Evolutionary conservation across 30 jellyfish, hydroid and myxozoan genomes (phyloP).

Genomic region (Pelagia noctiluca): DNA sequence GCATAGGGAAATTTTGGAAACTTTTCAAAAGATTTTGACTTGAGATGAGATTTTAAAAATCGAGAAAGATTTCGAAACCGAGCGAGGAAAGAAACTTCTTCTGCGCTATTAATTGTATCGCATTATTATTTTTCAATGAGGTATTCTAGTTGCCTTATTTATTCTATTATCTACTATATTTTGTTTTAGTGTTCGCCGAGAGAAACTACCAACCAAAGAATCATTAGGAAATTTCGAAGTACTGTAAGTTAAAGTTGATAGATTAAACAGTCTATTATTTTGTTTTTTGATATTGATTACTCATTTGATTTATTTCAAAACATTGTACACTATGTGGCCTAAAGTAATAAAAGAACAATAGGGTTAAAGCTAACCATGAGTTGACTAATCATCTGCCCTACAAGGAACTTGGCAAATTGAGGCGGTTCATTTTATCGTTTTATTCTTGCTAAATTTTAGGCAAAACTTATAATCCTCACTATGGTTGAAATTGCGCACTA

Average conservation of each 20-base stretch:
- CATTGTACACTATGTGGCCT: not conserved
- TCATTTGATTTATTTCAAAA: no score
- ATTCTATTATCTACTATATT: no score
- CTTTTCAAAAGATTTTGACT: not conserved
- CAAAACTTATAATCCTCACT: no score
- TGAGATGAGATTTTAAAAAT: not conserved
- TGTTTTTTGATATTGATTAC: not conserved
- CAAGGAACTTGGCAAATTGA: not conserved
- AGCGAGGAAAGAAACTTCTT: not conserved
- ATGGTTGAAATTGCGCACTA: no score
- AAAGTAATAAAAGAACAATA: no score
- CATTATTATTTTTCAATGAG: not conserved
- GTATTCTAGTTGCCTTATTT: not conserved
- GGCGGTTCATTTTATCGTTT: not conserved
- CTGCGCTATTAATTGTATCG: not conserved
- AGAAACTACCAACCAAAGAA: constrained; percentile 77
- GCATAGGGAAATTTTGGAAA: not conserved
- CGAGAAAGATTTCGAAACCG: not conserved
- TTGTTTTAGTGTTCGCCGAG: constrained; percentile 77
- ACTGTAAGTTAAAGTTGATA: constrained; percentile 62
- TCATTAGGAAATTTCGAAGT: constrained; percentile 86
- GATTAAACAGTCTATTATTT: not conserved
- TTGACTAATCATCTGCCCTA: not conserved
- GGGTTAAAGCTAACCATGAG: not conserved
- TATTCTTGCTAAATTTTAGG: no score